Conservation (phyloP, 2,888 invertebrate species). For the Sarcophaga rosellei region DNA sequence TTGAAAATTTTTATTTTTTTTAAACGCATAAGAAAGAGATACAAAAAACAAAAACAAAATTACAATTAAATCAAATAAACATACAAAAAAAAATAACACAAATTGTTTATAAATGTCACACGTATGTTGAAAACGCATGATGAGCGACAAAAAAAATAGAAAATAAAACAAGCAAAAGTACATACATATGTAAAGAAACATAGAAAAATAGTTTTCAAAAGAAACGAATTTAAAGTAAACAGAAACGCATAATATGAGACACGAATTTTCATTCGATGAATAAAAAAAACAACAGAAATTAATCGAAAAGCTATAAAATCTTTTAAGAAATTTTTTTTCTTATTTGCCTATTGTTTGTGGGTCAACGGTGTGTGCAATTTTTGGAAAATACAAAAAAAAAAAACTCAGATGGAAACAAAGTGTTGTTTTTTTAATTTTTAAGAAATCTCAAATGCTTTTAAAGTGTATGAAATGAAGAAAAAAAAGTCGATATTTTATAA, state of each 20-base stretch:
- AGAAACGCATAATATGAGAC: not conserved
- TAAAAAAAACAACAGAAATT: constrained; percentile 44
- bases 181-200: constrained; percentile 25
- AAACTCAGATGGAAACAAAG: constrained; percentile 36
- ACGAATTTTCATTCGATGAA: not conserved
- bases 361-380: constrained; percentile 5
- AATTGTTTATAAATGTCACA: constrained; percentile 65
- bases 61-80: constrained; percentile 5
- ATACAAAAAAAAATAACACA: not conserved
- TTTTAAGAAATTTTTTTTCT: no score
- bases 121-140: constrained; percentile 17
- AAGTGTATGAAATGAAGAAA: constrained; percentile 28
- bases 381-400: constrained; percentile 15
- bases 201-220: constrained; percentile 12
- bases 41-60: constrained; percentile 21
- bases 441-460: constrained; percentile 11
- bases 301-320: not conserved
- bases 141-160: not conserved
- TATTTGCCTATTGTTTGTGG: constrained; percentile 9
- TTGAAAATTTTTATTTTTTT: not conserved
- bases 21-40: constrained; percentile 16
- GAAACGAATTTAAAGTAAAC: constrained; percentile 5
- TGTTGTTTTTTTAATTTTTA: constrained; percentile 28
- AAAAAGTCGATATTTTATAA: no score
- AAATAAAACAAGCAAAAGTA: not conserved